A percentile compares a stretch with the other conserved stretches of the same genome.
These are phyloP conservation scores for Gallinago nigripennis DNA, from an alignment of 2,797 vertebrate species.

Conservation along the genomic window DNA sequence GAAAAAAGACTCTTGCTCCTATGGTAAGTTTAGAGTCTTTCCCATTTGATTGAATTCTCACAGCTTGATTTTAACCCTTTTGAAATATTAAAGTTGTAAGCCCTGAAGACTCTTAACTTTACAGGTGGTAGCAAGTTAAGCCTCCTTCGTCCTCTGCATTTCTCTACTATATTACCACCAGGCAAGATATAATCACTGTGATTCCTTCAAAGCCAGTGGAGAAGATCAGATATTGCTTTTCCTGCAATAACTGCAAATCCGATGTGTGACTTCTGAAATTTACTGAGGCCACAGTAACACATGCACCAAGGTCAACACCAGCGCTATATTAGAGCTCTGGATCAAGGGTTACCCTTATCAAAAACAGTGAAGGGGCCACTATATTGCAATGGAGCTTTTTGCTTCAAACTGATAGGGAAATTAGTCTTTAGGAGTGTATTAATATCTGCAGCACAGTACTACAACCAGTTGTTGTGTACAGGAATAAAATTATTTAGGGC, in stretches of 20 bases:
- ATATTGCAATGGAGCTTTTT: background rate
- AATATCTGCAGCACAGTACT: background rate
- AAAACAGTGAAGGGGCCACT: background rate
- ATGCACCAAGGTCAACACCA: background rate
- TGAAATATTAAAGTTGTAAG: background rate
- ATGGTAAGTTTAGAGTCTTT: background rate
- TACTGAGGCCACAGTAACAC: background rate
- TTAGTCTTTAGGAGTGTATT: background rate
- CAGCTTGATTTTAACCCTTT: background rate
- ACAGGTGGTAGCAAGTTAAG: background rate
- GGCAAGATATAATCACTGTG: background rate
- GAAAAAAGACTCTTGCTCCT: background rate
- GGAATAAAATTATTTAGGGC: background rate
- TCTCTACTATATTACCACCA: background rate
- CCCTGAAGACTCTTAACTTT: background rate
- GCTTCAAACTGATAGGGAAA: background rate
- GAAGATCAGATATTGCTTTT: background rate
- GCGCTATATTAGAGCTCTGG: background rate
- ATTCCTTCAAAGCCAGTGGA: conserved; percentile 23
- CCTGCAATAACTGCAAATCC: background rate
- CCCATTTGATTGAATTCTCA: background rate
- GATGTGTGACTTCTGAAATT: background rate
- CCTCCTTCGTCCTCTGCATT: background rate
- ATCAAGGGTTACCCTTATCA: background rate
- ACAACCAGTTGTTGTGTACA: accelerated